phyloP scores from a whole-genome alignment of 2,113 vertebrate genomes.

The Calyptomena viridis region DNA sequence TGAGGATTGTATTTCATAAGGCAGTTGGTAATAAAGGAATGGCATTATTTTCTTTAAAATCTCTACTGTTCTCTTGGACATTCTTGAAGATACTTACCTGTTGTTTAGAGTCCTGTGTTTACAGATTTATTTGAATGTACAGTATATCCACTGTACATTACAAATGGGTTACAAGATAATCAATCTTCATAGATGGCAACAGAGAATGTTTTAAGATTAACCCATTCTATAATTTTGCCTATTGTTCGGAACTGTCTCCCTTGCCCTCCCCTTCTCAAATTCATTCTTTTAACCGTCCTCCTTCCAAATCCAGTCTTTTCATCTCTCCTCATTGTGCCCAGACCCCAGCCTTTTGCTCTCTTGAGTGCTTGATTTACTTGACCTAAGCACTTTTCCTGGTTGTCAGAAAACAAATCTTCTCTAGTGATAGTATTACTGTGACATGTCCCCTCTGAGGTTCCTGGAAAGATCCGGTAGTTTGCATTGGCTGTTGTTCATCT shows the following conservation, averaged over 20 bases:
- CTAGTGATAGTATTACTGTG: not conserved
- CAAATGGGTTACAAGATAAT: not conserved
- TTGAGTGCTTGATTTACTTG: not conserved
- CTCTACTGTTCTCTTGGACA: not conserved
- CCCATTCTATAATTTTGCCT: not conserved
- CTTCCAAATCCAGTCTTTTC: not conserved
- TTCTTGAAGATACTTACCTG: not conserved
- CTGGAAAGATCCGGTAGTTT: conserved; percentile 20
- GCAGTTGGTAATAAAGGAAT: not conserved
- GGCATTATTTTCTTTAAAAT: not conserved
- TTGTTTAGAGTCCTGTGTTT: not conserved
- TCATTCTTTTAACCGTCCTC: not conserved
- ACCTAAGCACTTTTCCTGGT: not conserved
- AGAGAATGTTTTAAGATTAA: not conserved
- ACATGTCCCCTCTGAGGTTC: not conserved
- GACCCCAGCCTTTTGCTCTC: not conserved
- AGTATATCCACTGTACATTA: not conserved
- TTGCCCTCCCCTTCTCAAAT: not conserved
- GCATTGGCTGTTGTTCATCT: not conserved
- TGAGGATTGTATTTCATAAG: not conserved
- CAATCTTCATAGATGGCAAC: not conserved
- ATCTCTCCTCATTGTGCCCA: not conserved
- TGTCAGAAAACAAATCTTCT: not conserved
- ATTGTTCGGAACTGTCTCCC: not conserved
- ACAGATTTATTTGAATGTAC: not conserved